Conservation (phyloP, 2,888 invertebrate species). For the Cryptocheilus praepositus region DNA sequence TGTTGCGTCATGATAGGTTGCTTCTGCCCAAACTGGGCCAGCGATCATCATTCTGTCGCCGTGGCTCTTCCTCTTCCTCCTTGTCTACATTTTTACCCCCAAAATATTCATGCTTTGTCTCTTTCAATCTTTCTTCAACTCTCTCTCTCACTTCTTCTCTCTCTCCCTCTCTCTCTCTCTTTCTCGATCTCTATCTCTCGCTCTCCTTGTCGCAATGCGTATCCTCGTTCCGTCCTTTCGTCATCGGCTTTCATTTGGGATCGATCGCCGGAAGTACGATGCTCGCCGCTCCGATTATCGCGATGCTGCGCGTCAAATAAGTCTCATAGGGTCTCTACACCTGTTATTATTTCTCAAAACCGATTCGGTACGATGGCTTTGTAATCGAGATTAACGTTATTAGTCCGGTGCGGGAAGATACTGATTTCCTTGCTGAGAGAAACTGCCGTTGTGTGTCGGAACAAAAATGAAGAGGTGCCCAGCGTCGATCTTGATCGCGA, state of each 20-base stretch:
- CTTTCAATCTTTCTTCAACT: conserved; percentile 8
- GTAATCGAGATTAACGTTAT: too few relatives aligned
- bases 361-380: too few relatives aligned
- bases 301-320: conserved; percentile 37
- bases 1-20: conserved; percentile 36
- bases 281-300: conserved; percentile 50
- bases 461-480: too few relatives aligned
- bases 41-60: conserved; percentile 59
- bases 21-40: conserved; percentile 62
- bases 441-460: too few relatives aligned
- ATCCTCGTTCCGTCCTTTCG: conserved; percentile 1
- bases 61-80: conserved; percentile 45
- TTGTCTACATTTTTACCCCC: conserved; percentile 7
- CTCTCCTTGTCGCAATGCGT: background rate
- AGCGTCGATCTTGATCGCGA: too few relatives aligned
- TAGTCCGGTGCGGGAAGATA: too few relatives aligned
- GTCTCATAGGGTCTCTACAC: background rate
- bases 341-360: too few relatives aligned
- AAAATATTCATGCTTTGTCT: background rate
- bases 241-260: conserved; percentile 32
- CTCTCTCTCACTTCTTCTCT: background rate
- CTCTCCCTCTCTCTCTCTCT: background rate
- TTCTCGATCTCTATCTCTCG: conserved; percentile 23
- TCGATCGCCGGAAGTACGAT: conserved; percentile 53
- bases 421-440: too few relatives aligned